Evolutionary conservation across 2,888 invertebrate genomes (phyloP), one percentile per base, ranked within the genome.

Genomic region (Dermolepida albohirtum): DNA sequence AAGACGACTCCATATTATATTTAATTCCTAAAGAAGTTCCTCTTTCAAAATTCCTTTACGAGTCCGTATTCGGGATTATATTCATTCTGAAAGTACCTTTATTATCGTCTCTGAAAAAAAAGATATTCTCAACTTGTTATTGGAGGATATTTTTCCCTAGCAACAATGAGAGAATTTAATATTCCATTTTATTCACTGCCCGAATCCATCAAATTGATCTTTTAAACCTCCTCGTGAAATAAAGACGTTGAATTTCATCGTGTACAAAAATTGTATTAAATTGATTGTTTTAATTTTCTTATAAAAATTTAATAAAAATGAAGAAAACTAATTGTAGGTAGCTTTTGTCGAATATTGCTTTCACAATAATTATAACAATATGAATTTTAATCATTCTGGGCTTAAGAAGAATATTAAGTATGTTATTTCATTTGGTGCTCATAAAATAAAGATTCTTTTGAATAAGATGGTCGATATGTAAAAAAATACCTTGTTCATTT

Each of bases 121-220:
- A 44, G 44, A 40, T 54, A 44, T 47, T 29, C 44, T 27, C 27
- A 12, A 59, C 44, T 59, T 44, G 43, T 59, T 43, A 59, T 10
- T 5, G 34, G 34, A 44, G 59, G 44, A 59, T 59, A 44, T 59
- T 44, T 6, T 59, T 59, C 43, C 59, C 27, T 27, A 29, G 59
- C 59, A 59, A 59, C 59, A 44, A 59, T 14, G 59, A 12, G 44
- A 59, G 29, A 59, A 44, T 59, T 44, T 59, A 59, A 59, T 59
- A 59, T 59, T 59, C 59, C 44, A 59, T 59, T 34, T 34, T 59
- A 59, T 27, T 27, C 59, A 34, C 14, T 5, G 44, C 44, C 40
- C 27, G 59, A 44, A 59, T 59, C 22, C 14, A 29, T 29, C 44
- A 29, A 44, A 59, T 59, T 44, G 44, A 59, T 44, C 43, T 59